Conservation (phyloP, 2,888 invertebrate species). For the Hydropsyche betteni region DNA sequence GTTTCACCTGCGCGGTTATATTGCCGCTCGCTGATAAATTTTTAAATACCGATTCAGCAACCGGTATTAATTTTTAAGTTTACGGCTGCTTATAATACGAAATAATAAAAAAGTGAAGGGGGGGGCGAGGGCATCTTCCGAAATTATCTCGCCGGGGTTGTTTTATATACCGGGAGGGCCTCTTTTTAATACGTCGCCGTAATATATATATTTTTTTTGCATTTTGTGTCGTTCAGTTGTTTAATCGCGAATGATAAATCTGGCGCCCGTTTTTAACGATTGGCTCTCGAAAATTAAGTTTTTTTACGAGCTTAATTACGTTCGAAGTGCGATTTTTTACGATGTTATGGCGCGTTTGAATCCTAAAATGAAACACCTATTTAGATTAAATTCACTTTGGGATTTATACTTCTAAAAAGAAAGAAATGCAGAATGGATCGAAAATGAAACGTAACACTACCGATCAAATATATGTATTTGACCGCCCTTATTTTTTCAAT, state of each 20-base stretch:
- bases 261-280: conserved; percentile 21
- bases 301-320: conserved; percentile 31
- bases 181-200: background rate
- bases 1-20: conserved; percentile 15
- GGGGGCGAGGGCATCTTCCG: background rate
- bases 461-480: no score
- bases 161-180: background rate
- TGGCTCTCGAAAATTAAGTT: conserved; percentile 18
- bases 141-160: conserved; percentile 34
- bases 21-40: conserved; percentile 45
- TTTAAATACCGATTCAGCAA: conserved; percentile 48
- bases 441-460: no score
- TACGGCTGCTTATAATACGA: conserved; percentile 17
- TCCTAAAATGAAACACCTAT: no score
- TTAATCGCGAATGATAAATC: conserved; percentile 21
- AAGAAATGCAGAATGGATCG: no score
- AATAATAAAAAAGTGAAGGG: background rate
- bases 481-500: no score
- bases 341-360: no score
- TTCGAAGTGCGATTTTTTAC: conserved; percentile 3
- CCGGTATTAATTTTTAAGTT: conserved; percentile 46
- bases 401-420: no score
- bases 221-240: background rate
- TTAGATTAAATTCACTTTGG: no score
- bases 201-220: background rate